phyloP scores from a whole-genome alignment of 2,113 vertebrate species.

The Myiagra hebetior region DNA sequence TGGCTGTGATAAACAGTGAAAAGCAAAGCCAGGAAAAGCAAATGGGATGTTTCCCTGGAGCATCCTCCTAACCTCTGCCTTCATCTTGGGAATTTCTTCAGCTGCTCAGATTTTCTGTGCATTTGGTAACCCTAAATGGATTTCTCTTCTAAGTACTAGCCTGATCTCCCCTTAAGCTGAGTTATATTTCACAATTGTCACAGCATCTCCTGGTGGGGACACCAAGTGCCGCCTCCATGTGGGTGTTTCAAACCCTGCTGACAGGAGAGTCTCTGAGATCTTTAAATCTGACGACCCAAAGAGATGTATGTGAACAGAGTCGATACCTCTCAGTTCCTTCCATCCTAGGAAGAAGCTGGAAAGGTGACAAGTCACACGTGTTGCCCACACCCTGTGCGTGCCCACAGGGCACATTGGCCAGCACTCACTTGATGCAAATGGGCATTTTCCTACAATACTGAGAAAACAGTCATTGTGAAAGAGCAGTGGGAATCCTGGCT shows the following conservation, averaged over 20 bases:
- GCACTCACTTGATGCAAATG: rapidly evolving
- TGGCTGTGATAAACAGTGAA: background rate
- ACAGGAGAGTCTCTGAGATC: background rate
- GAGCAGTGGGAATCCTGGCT: background rate
- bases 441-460: background rate
- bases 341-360: background rate
- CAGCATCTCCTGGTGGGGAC: background rate
- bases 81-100: background rate
- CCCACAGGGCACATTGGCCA: background rate
- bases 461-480: background rate
- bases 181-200: background rate
- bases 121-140: background rate
- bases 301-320: background rate
- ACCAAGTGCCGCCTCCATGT: background rate
- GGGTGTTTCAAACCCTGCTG: background rate
- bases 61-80: background rate
- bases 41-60: background rate
- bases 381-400: too few relatives aligned
- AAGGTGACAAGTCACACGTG: rapidly evolving
- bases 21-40: slow-evolving; percentile 10
- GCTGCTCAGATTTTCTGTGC: background rate
- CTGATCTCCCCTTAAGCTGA: background rate
- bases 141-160: background rate
- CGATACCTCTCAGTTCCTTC: background rate
- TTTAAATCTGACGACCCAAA: background rate